Conservation (phyloP, 2,888 invertebrate genomes). For the Platycheirus albimanus region DNA sequence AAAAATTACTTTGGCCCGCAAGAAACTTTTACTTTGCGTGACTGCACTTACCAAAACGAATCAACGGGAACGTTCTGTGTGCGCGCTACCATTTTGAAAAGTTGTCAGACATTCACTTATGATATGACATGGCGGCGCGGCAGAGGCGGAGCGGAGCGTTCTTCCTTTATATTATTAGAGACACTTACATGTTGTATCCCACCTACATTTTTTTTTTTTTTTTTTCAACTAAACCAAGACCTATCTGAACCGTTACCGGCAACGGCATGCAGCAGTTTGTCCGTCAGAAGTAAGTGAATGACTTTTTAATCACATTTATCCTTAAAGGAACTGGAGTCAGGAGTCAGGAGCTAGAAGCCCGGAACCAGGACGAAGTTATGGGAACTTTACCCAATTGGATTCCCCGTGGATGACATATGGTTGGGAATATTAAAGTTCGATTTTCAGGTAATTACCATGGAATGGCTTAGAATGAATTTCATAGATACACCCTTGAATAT, state of each 20-base stretch:
- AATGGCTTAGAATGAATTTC: no score
- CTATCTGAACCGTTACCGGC: no score
- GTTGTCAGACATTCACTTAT: conserved; percentile 70
- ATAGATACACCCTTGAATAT: no score
- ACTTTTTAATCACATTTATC: conserved; percentile 70
- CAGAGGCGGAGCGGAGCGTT: neutral
- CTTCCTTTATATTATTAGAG: neutral
- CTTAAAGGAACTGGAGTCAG: conserved; percentile 9
- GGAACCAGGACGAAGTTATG: conserved; percentile 59
- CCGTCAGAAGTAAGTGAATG: conserved; percentile 58
- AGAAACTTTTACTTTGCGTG: conserved; percentile 71
- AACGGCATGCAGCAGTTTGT: neutral
- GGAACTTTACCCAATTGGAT: conserved; percentile 44
- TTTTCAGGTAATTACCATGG: conserved; percentile 52
- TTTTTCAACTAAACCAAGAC: no score
- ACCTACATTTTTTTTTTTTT: conserved; percentile 6
- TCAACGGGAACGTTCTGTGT: conserved; percentile 44
- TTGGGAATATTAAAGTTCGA: conserved; percentile 72
- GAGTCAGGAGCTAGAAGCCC: no score
- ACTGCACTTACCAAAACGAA: conserved; percentile 63
- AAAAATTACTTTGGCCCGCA: conserved; percentile 33
- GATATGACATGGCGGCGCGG: conserved; percentile 45
- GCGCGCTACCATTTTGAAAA: conserved; percentile 49
- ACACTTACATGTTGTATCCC: neutral
- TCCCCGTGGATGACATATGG: conserved; percentile 66